These are phyloP conservation scores for Orthosia gracilis DNA, from an alignment of 2,888 invertebrate species.

Conservation along the genomic window DNA sequence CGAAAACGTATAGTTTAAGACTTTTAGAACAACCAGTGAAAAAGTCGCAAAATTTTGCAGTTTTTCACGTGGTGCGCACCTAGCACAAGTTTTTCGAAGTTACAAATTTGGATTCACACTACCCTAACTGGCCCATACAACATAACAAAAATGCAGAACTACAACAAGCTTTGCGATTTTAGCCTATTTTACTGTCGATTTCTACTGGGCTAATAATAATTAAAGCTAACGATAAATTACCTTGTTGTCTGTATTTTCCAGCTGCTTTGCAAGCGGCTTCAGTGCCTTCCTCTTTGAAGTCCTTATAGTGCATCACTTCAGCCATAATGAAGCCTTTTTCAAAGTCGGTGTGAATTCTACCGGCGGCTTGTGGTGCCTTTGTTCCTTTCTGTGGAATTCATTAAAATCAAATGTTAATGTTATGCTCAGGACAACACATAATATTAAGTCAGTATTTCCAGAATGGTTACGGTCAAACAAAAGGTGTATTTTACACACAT, in stretches of 20 bases:
- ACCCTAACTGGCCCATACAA: too few species aligned
- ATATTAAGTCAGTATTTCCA: neutral
- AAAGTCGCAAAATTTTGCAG: too few species aligned
- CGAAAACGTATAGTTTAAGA: too few species aligned
- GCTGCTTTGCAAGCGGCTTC: constrained; percentile 98
- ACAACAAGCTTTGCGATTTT: too few species aligned
- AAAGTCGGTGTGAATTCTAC: constrained; percentile 99
- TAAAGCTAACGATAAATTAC: constrained; percentile 80
- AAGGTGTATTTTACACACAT: too few species aligned
- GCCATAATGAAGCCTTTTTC: constrained; percentile 99
- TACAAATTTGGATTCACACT: too few species aligned
- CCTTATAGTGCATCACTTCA: constrained; percentile 99
- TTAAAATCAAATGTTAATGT: neutral
- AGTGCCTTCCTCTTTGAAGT: constrained; percentile 98
- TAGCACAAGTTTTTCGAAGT: too few species aligned
- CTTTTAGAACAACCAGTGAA: too few species aligned
- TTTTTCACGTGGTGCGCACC: too few species aligned
- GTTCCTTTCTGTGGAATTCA: constrained; percentile 95
- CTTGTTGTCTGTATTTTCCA: constrained; percentile 99
- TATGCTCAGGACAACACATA: neutral
- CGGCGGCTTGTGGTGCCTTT: constrained; percentile 99
- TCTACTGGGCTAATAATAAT: too few species aligned
- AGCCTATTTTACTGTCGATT: too few species aligned
- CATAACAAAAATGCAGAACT: too few species aligned
- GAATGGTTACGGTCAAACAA: neutral